These are phyloP conservation scores for Cossypha caffra DNA, from an alignment of 2,797 vertebrate species.

Conservation along the genomic window DNA sequence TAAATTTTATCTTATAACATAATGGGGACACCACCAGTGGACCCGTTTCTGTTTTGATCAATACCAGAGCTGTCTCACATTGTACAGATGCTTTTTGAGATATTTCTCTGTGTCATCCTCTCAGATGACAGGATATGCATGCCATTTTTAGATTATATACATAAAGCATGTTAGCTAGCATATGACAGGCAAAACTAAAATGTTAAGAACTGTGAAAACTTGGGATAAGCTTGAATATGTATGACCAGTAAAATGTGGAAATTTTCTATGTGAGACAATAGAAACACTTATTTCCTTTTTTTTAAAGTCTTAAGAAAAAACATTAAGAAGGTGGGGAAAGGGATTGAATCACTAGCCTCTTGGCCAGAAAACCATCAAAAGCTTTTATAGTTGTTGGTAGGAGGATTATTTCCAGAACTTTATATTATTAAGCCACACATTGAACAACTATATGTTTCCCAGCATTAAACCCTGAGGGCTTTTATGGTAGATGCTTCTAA, in stretches of 20 bases:
- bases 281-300: not conserved
- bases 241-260: not conserved
- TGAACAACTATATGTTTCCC: not conserved
- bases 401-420: not conserved
- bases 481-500: not conserved
- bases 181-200: not conserved
- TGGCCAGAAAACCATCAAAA: not conserved
- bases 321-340: not conserved
- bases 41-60: not conserved
- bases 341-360: not conserved
- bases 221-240: not conserved
- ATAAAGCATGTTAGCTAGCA: not conserved
- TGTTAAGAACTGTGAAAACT: not conserved
- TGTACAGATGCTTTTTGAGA: not conserved
- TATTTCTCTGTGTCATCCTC: not conserved
- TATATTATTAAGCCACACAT: not conserved
- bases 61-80: not conserved
- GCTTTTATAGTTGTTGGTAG: not conserved
- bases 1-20: not conserved
- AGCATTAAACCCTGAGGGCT: not conserved
- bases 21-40: not conserved
- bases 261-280: not conserved
- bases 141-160: not conserved
- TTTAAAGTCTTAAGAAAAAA: not conserved
- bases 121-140: not conserved